These are phyloP conservation scores for Glaucomys volans DNA, from an alignment of 2,113 vertebrate species.

Conservation along the genomic window DNA sequence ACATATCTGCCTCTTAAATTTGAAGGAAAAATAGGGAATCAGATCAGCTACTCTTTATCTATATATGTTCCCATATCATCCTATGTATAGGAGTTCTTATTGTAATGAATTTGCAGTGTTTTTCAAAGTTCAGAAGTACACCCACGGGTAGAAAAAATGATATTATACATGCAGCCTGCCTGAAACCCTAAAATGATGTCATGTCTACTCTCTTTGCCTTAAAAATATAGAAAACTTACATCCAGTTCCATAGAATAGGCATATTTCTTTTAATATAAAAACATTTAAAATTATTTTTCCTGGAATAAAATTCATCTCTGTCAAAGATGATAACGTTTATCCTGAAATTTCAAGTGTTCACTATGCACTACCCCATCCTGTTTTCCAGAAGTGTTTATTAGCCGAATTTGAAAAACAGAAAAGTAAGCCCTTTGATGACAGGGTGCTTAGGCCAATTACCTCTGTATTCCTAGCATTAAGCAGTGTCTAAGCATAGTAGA, in stretches of 20 bases:
- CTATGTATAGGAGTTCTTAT: neutral
- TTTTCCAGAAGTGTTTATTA: neutral
- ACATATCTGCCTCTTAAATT: neutral
- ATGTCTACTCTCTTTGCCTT: neutral
- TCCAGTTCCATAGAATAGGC: neutral
- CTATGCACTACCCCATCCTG: neutral
- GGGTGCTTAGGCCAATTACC: neutral
- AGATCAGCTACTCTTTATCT: neutral
- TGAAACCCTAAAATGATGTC: neutral
- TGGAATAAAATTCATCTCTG: constrained; percentile 32
- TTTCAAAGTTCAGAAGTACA: neutral
- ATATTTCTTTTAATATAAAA: constrained; percentile 12
- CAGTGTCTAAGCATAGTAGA: neutral
- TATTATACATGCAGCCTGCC: neutral
- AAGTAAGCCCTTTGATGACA: neutral
- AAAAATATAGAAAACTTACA: neutral
- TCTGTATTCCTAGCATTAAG: constrained; percentile 6
- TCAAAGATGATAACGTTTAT: neutral
- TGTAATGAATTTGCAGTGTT: neutral
- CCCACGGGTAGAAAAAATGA: neutral
- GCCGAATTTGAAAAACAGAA: neutral
- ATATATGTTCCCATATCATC: neutral
- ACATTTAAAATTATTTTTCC: neutral
- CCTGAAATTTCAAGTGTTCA: neutral
- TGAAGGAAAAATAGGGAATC: neutral